These are phyloP conservation scores for Eonycteris spelaea DNA, from an alignment of 2,113 vertebrate genomes.

Conservation along the genomic window DNA sequence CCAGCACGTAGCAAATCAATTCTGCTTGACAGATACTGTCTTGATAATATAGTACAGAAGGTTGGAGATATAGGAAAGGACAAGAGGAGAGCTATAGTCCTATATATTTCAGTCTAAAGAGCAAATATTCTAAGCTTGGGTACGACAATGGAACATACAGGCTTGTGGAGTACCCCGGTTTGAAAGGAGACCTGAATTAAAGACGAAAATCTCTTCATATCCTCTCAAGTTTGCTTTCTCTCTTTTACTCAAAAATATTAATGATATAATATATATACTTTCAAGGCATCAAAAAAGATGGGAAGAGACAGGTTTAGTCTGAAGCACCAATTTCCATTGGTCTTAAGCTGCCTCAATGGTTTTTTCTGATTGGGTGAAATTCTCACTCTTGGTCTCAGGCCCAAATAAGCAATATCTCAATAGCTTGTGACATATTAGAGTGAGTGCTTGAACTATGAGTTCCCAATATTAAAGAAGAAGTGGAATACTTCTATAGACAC, in stretches of 20 bases:
- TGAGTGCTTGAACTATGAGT: conserved; percentile 37
- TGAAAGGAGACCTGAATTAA: conserved; percentile 5
- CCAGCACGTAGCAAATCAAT: not conserved
- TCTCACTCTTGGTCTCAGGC: conserved; percentile 45
- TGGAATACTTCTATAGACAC: not conserved
- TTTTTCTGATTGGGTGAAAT: conserved; percentile 53
- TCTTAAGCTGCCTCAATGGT: conserved; percentile 43
- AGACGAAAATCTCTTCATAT: not conserved
- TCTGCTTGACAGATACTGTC: not conserved
- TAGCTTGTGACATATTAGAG: conserved; percentile 36
- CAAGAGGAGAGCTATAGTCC: not conserved
- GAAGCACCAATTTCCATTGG: conserved; percentile 53
- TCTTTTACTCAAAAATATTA: conserved; percentile 1
- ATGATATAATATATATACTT: not conserved
- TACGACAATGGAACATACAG: not conserved
- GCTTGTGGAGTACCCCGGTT: not conserved
- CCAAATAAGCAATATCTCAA: conserved; percentile 53
- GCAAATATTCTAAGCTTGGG: not conserved
- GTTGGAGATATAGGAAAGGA: not conserved
- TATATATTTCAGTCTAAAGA: conserved; percentile 22
- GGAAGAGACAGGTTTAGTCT: conserved; percentile 49
- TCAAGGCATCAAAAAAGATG: conserved; percentile 6
- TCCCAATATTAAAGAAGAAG: conserved; percentile 11
- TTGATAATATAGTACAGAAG: not conserved
- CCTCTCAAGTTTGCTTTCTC: not conserved